Base-by-base conservation (phyloP, 92 coral and sea anemone species). In the Epizoanthus ramosus region DNA sequence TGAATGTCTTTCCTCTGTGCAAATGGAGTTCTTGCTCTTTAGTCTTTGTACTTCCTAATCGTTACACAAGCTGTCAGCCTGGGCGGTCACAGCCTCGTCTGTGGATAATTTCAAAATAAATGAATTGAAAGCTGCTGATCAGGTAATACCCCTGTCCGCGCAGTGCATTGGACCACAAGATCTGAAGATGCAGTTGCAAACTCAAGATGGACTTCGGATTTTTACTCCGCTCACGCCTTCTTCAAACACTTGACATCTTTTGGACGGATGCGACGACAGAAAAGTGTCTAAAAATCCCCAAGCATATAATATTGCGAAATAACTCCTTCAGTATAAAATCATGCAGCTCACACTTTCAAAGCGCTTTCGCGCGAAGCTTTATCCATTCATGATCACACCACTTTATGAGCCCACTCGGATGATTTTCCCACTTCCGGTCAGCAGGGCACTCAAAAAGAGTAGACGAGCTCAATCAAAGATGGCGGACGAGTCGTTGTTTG, bases 401-500 rank as follows among this genome's bases (percentile, higher is more conserved):
- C 63, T 77, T 77, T 63, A 21, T 77, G 82, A 77, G 82, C 82
- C 82, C 57, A 8, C 53, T 15, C 21, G 5, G 6, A 22, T 4
- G 2, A 18, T 24, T 31, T 6, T 15, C 13, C 43, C 66, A 31
- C 69, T 75, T 75, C 81, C 81, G 89, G 89, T 74, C 92, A 89
- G 92, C 92, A 74, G 89, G 41, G 12, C 47, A 1, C 57, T 50
- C 54, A 50, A 50, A 9, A 13, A 50, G 68, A 9, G 37, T 21
- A 15, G 13, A 21, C 13, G 31, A 58, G 9, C 4, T 5, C 3
- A 56, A 21, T 58, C 52, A 79, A 93, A 93, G 58, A 93, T 93
- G 98, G 95, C 86, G 95, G 93, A 80, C 85, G 43, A 16, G 13
- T 68, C 73, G 31, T 67, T 59, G 71, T 77, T 77, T 18, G 79